phyloP scores from a whole-genome alignment of 1,140 invertebrate species.

The Drosophila parvula region DNA sequence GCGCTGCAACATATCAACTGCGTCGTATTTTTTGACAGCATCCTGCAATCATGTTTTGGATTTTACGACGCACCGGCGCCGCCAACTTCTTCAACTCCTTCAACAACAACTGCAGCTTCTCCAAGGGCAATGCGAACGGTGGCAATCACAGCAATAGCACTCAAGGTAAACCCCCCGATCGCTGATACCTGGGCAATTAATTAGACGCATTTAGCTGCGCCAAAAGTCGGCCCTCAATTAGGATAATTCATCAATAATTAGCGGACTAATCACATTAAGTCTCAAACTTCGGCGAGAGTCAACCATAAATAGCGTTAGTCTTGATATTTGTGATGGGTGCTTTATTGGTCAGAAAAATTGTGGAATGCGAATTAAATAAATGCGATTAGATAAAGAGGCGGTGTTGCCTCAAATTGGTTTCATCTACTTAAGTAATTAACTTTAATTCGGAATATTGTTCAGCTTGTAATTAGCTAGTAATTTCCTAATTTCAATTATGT shows the following conservation, averaged over 20 bases:
- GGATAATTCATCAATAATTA: constrained; percentile 59
- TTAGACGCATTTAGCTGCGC: constrained; percentile 48
- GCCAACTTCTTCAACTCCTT: constrained; percentile 83
- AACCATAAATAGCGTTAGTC: constrained; percentile 16
- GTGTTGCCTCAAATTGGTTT: too few relatives aligned
- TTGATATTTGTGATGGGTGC: background rate
- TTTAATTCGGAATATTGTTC: background rate
- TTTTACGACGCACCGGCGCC: constrained; percentile 81
- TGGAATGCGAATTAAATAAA: background rate
- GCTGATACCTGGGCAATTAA: constrained; percentile 46
- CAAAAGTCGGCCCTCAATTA: constrained; percentile 58
- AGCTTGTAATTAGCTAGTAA: too few relatives aligned
- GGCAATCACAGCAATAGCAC: constrained; percentile 69
- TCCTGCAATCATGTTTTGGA: constrained; percentile 82
- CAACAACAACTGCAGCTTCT: constrained; percentile 82
- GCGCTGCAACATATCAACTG: constrained; percentile 59
- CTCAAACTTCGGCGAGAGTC: constrained; percentile 19
- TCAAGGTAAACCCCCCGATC: constrained; percentile 57
- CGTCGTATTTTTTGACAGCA: constrained; percentile 15
- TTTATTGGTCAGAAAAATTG: constrained; percentile 5
- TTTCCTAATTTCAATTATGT: background rate
- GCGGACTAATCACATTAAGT: constrained; percentile 25
- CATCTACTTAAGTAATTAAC: constrained; percentile 3
- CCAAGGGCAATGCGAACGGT: constrained; percentile 63
- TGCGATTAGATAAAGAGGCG: constrained; percentile 3